Evolutionary conservation across 2,888 invertebrate species (phyloP).

Genomic region (Phytoseiulus persimilis): DNA sequence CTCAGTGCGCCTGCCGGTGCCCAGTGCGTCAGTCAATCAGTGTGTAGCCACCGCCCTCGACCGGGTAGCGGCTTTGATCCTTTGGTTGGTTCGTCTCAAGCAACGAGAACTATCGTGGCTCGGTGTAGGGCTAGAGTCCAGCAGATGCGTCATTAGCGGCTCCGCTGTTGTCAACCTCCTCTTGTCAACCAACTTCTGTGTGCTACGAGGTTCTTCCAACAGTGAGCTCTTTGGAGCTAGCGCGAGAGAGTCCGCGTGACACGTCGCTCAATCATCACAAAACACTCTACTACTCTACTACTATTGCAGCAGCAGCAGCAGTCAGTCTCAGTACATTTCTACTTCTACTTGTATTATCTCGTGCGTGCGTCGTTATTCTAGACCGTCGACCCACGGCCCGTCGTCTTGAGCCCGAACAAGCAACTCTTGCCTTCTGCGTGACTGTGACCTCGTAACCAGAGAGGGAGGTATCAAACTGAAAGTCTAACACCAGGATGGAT

Average conservation of each 20-base stretch:
- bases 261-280: constrained; percentile 11
- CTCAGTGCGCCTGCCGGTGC: constrained; percentile 37
- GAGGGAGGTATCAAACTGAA: neutral
- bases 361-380: constrained; percentile 35
- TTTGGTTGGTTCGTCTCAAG: constrained; percentile 24
- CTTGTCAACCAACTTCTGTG: neutral
- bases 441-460: neutral
- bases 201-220: neutral
- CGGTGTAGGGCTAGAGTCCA: constrained; percentile 22
- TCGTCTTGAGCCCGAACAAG: constrained; percentile 38
- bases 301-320: neutral
- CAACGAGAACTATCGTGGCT: constrained; percentile 39
- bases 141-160: constrained; percentile 10
- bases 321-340: constrained; percentile 14
- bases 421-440: constrained; percentile 35
- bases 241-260: constrained; percentile 5
- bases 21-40: constrained; percentile 34
- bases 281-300: constrained; percentile 21
- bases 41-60: constrained; percentile 29
- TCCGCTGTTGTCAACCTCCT: neutral
- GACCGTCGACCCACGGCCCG: constrained; percentile 33
- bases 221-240: constrained; percentile 5
- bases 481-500: neutral
- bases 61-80: constrained; percentile 15
- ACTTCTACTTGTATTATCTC: constrained; percentile 29